Conservation (phyloP, 2,113 vertebrate species). For the Elgaria multicarinata region DNA sequence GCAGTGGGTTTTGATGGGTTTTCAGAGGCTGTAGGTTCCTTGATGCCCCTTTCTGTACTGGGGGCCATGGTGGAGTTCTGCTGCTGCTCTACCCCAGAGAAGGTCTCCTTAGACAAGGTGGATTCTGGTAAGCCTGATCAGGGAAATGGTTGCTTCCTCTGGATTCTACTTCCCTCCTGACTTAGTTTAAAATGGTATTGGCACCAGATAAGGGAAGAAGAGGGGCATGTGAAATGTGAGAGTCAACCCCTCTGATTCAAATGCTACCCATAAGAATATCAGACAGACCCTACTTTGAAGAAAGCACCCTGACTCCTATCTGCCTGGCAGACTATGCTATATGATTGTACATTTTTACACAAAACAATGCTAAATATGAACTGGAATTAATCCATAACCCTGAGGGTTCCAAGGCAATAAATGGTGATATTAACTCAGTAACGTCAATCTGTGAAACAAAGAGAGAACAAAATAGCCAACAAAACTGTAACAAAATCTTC, state of each 20-base stretch:
- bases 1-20: too few species aligned
- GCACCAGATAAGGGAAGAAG: neutral
- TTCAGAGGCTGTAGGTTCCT: neutral
- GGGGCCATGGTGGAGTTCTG: neutral
- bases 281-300: neutral
- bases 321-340: neutral
- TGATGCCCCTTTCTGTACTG: neutral
- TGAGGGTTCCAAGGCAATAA: constrained; percentile 28
- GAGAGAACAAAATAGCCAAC: constrained; percentile 6
- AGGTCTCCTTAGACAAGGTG: neutral
- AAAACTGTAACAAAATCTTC: neutral
- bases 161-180: neutral
- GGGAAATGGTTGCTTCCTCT: neutral
- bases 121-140: neutral
- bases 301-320: neutral
- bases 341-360: neutral
- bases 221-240: neutral
- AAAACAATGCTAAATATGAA: constrained; percentile 43
- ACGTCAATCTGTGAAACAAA: neutral
- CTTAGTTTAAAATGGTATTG: neutral
- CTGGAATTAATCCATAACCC: constrained; percentile 53
- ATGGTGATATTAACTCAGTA: constrained; percentile 48
- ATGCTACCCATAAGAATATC: neutral
- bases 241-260: neutral
- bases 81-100: neutral